Evolutionary conservation across 2,888 invertebrate species (phyloP).

Genomic region (Dermolepida albohirtum): DNA sequence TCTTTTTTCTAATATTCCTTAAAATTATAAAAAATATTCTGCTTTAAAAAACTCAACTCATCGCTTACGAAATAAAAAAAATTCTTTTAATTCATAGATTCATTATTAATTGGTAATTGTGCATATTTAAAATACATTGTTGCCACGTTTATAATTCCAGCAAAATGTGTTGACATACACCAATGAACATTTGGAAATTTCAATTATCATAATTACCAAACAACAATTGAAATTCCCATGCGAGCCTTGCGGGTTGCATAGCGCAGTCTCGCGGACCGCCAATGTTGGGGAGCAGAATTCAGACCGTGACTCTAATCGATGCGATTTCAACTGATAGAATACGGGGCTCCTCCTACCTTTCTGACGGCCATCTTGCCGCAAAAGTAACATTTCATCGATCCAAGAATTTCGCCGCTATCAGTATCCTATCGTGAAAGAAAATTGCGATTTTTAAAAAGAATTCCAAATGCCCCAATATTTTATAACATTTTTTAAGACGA

Average conservation of each 20-base stretch:
- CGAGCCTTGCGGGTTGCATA: slow-evolving; percentile 45
- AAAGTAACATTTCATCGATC: slow-evolving; percentile 41
- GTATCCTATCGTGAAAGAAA: slow-evolving; percentile 3
- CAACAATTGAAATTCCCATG: slow-evolving; percentile 31
- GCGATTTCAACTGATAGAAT: slow-evolving; percentile 51
- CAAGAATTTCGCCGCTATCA: slow-evolving; percentile 16
- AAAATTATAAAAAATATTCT: no score
- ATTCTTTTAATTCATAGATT: no score
- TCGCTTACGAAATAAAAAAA: no score
- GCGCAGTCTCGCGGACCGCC: slow-evolving; percentile 49
- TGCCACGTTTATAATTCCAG: no score
- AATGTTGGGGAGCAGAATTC: slow-evolving; percentile 46
- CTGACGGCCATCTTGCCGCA: slow-evolving; percentile 51
- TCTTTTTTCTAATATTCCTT: no score
- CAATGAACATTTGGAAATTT: no score
- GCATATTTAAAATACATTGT: no score
- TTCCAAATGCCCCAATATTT: not conserved
- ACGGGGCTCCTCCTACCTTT: slow-evolving; percentile 50
- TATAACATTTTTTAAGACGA: not conserved
- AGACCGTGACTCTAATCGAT: slow-evolving; percentile 49
- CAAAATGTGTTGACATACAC: no score
- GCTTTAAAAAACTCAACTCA: no score
- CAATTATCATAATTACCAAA: not conserved
- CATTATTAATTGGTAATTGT: no score
- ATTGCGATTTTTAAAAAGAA: not conserved